Base-by-base conservation (phyloP, 1,140 invertebrate genomes). In the Zaprionus capensis region DNA sequence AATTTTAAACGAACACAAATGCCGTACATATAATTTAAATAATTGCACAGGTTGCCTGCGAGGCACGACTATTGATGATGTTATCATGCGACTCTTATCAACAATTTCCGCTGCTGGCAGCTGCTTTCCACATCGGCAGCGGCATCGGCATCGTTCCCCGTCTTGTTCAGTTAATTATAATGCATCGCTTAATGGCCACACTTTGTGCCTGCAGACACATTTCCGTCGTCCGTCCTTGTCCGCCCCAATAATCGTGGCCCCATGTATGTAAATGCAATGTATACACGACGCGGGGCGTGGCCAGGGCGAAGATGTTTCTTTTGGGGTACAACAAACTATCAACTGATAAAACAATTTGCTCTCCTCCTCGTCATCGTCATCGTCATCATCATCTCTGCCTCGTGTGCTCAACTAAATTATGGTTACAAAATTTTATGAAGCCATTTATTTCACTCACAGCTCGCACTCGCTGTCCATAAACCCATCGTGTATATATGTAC, bases 341-440 rank as follows among this genome's bases (percentile, higher is more conserved):
- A 70, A 77, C 76, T 86, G 82, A 86, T 86, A 86, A 86, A 86
- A 87, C 82, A 86, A 87, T 86, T 86, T 82, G 68, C 76, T 74
- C 63, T 58, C 24, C 61, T 51, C 76, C 77, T 58, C 76, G 11
- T 20, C 76, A 77, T 58, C 76, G 6, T 6, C 46, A 12, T 12
- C n/a, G 9, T 20, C 76, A 77, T 58, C 76, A 1, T 7, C 46
- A 22, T 12, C n/a, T 24, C 51, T 74, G 61, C 44, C 46, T 58
- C 36, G 72, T 71, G 72, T 71, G 72, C 59, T 68, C 57, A 59
- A 15, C 51, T 66, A 83, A 86, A 86, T 86, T 69, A 86, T 83
- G 83, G 83, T 86, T 88, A 88, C 84, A 90, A 87, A 87, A 90
- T 87, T 90, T 87, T 90, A 87, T 87, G 85, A 90, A 87, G 85